Evolutionary conservation across 2,797 vertebrate genomes (phyloP).

Genomic region (Balearica regulorum): DNA sequence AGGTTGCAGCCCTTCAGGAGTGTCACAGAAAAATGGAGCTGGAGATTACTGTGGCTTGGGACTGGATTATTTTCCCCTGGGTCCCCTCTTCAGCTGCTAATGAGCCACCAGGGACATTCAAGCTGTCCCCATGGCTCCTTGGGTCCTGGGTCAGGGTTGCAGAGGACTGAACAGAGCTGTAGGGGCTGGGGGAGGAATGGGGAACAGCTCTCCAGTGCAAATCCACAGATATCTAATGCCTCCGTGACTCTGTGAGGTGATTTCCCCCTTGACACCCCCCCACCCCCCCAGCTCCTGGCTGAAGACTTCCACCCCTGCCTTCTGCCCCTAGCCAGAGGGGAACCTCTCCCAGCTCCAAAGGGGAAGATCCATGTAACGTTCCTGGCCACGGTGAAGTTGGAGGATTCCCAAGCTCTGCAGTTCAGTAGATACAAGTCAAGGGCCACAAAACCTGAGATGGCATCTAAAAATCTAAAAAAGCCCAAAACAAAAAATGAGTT

Average conservation of each 20-base stretch:
- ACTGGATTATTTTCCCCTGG: background rate
- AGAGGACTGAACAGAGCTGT: background rate
- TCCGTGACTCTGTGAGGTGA: background rate
- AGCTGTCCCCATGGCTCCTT: background rate
- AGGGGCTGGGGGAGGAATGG: too few species aligned
- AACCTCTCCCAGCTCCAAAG: background rate
- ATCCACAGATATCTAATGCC: background rate
- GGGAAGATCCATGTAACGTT: rapidly evolving
- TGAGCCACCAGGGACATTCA: background rate
- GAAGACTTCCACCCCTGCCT: background rate
- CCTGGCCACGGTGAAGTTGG: background rate
- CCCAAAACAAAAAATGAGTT: background rate
- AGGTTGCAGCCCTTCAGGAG: background rate
- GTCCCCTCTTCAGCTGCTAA: background rate
- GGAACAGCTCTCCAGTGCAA: background rate
- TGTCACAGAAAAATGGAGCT: background rate
- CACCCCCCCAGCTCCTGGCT: background rate
- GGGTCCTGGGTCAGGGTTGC: background rate
- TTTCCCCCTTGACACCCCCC: background rate
- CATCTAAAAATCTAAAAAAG: background rate
- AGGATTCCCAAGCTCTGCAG: background rate
- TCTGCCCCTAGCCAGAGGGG: background rate
- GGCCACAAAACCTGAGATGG: background rate
- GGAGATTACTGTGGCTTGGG: background rate
- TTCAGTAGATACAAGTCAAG: background rate